Evolutionary conservation across 2,797 vertebrate genomes (phyloP), one percentile per base, ranked within the genome.

Genomic region (Hippopotamyrus pictus): DNA sequence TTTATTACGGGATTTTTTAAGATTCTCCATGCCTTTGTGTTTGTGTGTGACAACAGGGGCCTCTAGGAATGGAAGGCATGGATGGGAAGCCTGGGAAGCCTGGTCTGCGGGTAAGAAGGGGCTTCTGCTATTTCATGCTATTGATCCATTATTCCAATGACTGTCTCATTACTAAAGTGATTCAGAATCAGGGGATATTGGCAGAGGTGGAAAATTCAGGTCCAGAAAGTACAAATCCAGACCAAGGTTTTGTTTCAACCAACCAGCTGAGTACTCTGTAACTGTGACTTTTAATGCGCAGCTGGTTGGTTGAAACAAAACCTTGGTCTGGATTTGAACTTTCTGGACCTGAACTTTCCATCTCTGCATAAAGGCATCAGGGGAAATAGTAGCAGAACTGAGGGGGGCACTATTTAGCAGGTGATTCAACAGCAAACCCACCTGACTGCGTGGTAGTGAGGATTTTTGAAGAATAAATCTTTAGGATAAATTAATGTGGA

Each of bases 71-170:
- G 90, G 98, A 98, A 9, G 98, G 98, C 86, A 91, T 97, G 59
- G 98, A 99, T 0, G 98, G 98, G 89, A 99, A 99, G 94, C 97
- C 97, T 0, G 98, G 98, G 46, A 99, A 99, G 90, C 96, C 97
- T 0, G 98, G 98, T 6, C 62, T 95, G 82, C 93, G 97, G 95
- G 98, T 98, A 93, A 96, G 96, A 90, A 50, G 73, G 91, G 65
- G 22, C 19, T 22, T 53, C 48, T 41, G 14, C 14, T 41, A 11
- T 44, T 46, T 79, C 14, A 19, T 19, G 41, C 73, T 79, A 2
- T 73, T 37, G 65, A 37, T 73, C 4, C 29, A 6, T 73, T 14
- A 73, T 73, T 73, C 65, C 73, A 44, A 19, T 41, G 33, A 79
- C 17, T 79, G 37, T 44, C 17, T 44, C 33, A 79, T 44, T 37